phyloP scores from a whole-genome alignment of 2,888 invertebrate species.

The Sphinx pinastri region DNA sequence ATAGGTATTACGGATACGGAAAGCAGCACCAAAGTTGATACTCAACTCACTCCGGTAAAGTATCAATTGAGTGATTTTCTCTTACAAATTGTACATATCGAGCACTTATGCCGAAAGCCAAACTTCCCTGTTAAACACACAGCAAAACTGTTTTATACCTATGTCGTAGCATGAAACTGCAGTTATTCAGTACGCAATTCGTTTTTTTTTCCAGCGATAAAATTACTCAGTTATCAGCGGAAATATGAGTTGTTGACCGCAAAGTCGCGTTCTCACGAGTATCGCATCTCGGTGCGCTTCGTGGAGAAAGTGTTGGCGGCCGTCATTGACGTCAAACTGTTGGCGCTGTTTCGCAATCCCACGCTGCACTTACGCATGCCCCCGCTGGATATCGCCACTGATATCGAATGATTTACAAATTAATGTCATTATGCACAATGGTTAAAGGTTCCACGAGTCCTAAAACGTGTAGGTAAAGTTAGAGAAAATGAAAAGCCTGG shows the following conservation, averaged over 20 bases:
- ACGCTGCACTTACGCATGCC: slow-evolving; percentile 36
- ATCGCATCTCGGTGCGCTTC: slow-evolving; percentile 42
- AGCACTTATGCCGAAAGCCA: too few relatives aligned
- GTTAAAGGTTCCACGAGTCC: not conserved
- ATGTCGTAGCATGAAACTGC: not conserved
- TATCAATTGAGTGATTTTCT: too few relatives aligned
- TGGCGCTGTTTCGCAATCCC: slow-evolving; percentile 54
- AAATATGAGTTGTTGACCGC: slow-evolving; percentile 31
- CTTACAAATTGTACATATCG: too few relatives aligned
- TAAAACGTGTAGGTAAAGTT: not conserved
- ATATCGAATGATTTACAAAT: not conserved
- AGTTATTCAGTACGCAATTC: not conserved
- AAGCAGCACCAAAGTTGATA: too few relatives aligned
- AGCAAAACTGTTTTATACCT: too few relatives aligned
- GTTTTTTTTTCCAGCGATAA: slow-evolving; percentile 4
- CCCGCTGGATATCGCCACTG: not conserved
- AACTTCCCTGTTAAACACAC: too few relatives aligned
- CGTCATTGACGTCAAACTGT: slow-evolving; percentile 71
- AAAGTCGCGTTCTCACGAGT: slow-evolving; percentile 49
- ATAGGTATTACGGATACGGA: too few relatives aligned
- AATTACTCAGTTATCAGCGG: slow-evolving; percentile 11
- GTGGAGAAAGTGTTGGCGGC: slow-evolving; percentile 68
- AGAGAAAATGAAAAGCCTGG: too few relatives aligned
- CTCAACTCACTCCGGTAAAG: too few relatives aligned
- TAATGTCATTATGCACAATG: too few relatives aligned